Conservation (phyloP, 1,140 invertebrate species). For the Diprion similis region DNA sequence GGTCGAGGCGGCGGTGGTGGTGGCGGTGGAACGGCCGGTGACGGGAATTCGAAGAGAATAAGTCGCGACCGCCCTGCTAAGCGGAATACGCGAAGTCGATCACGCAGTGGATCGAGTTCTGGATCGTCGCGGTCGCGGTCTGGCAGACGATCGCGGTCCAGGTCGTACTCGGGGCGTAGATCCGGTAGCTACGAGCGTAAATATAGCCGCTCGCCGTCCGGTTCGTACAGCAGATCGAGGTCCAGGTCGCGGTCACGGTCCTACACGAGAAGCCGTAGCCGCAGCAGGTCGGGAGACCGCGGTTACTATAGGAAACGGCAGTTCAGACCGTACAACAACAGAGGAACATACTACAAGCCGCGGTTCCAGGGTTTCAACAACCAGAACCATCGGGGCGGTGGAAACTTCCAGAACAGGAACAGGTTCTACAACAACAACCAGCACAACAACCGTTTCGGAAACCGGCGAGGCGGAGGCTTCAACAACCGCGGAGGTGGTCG, state of each 20-base stretch:
- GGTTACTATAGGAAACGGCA: slow-evolving; percentile 60
- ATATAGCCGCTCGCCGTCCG: slow-evolving; percentile 62
- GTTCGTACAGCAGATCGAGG: slow-evolving; percentile 55
- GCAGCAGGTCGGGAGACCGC: slow-evolving; percentile 70
- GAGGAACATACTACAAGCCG: slow-evolving; percentile 79
- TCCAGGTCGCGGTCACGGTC: slow-evolving; percentile 70
- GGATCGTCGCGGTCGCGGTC: slow-evolving; percentile 60
- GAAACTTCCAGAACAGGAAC: slow-evolving; percentile 55
- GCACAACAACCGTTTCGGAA: slow-evolving; percentile 52
- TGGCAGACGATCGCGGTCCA: slow-evolving; percentile 61
- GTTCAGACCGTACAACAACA: slow-evolving; percentile 67
- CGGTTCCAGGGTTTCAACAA: slow-evolving; percentile 69
- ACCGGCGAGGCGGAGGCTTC: slow-evolving; percentile 42
- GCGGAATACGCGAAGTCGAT: slow-evolving; percentile 62
- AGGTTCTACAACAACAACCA: slow-evolving; percentile 57
- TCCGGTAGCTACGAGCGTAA: slow-evolving; percentile 65
- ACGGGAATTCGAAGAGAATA: slow-evolving; percentile 33
- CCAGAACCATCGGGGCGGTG: slow-evolving; percentile 53
- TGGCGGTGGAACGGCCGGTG: slow-evolving; percentile 27
- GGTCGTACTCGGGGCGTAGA: slow-evolving; percentile 56
- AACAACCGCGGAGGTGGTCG: slow-evolving; percentile 51
- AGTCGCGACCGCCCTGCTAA: slow-evolving; percentile 51
- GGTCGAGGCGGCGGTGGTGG: slow-evolving; percentile 20
- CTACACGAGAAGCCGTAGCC: slow-evolving; percentile 61
- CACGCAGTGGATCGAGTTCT: slow-evolving; percentile 62